A percentile compares a stretch with the other conserved stretches of the same genome.
Evolutionary conservation across 2,888 invertebrate genomes (phyloP).

Genomic region (Lasioglossum pauxillum): DNA sequence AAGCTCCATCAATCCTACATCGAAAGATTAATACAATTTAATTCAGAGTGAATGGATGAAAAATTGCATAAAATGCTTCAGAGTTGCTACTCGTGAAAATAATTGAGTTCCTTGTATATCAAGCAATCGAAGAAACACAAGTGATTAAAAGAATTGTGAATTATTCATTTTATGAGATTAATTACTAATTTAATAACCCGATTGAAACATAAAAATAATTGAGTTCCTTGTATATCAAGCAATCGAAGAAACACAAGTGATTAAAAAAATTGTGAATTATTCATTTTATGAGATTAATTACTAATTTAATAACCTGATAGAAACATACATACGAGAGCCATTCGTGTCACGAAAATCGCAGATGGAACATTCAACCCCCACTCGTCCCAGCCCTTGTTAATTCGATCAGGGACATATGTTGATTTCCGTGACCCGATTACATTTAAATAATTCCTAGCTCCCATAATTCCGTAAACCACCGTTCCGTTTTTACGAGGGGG

Average conservation of each 20-base stretch:
- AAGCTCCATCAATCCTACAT: neutral
- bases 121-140: neutral
- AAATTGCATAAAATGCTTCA: neutral
- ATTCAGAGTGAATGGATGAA: neutral
- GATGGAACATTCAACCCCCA: neutral
- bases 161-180: neutral
- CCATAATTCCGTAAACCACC: neutral
- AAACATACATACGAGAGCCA: neutral
- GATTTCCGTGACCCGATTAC: neutral
- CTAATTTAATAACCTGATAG: neutral
- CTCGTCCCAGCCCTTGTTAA: neutral
- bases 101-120: neutral
- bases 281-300: neutral
- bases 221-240: neutral
- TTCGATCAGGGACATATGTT: constrained; percentile 16
- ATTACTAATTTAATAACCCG: neutral
- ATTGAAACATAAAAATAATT: neutral
- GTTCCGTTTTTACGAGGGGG: neutral
- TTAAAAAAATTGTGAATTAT: neutral
- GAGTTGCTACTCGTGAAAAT: neutral
- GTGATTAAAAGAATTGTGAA: neutral
- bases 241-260: neutral
- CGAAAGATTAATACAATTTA: neutral
- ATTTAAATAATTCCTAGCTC: constrained; percentile 12
- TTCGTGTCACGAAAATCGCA: neutral